A percentile compares a stretch with the other conserved stretches of the same genome.
Conservation (phyloP, 2,113 vertebrate species). For the Oxyura jamaicensis region DNA sequence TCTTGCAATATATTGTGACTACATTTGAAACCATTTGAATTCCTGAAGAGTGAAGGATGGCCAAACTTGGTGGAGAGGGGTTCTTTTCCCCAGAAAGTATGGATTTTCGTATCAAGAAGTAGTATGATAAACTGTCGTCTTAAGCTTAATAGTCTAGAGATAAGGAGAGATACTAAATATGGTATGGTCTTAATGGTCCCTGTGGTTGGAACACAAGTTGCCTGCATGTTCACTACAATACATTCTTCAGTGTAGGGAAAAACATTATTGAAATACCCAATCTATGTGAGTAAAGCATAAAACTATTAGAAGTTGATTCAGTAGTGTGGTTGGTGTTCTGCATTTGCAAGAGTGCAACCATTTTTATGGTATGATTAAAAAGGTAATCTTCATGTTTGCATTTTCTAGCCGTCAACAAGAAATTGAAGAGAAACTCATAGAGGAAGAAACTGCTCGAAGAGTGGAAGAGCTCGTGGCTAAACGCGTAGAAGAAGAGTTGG, state of each 20-base stretch:
- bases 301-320: background rate
- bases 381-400: background rate
- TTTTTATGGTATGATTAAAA: background rate
- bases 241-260: background rate
- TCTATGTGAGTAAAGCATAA: background rate
- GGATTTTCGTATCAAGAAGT: background rate
- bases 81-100: background rate
- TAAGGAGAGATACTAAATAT: background rate
- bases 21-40: background rate
- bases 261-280: background rate
- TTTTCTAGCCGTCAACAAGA: constrained; percentile 85
- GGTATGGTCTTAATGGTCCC: background rate
- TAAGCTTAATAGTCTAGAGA: background rate
- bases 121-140: background rate
- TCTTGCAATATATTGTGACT: background rate
- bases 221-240: background rate
- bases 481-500: constrained; percentile 96
- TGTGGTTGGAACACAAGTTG: background rate
- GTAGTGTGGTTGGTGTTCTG: background rate
- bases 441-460: constrained; percentile 97
- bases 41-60: background rate
- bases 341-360: background rate
- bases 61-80: background rate
- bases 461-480: constrained; percentile 98
- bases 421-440: constrained; percentile 99